These are phyloP conservation scores for Drosophila nigritarsus DNA, from an alignment of 2,888 invertebrate genomes.

Conservation along the genomic window DNA sequence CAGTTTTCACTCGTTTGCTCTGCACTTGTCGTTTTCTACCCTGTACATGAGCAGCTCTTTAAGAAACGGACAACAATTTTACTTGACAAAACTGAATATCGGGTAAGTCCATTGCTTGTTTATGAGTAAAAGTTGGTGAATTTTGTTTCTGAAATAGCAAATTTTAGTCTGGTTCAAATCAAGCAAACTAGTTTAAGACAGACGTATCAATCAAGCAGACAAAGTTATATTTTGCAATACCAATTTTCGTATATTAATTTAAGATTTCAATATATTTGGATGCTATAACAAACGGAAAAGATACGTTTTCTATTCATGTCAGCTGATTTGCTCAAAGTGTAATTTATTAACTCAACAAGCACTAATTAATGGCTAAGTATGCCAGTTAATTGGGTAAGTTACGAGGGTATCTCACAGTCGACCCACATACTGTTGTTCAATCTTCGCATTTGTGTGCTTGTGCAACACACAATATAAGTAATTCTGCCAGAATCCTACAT, in stretches of 20 bases:
- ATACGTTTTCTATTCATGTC: not conserved
- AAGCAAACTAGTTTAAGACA: not conserved
- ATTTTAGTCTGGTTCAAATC: not conserved
- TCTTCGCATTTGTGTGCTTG: constrained; percentile 20
- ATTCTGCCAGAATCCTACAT: constrained; percentile 72
- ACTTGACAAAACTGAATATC: no score
- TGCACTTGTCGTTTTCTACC: constrained; percentile 35
- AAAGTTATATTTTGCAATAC: not conserved
- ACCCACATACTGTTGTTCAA: not conserved
- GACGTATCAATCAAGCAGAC: not conserved
- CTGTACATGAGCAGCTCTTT: constrained; percentile 16
- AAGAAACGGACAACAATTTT: not conserved
- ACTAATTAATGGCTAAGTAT: not conserved
- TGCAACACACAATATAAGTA: constrained; percentile 69
- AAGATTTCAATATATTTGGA: not conserved
- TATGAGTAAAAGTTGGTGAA: not conserved
- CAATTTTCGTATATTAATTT: not conserved
- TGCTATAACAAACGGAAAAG: not conserved
- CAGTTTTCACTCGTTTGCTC: constrained; percentile 58
- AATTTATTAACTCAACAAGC: not conserved
- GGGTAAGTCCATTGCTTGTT: no score
- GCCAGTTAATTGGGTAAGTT: not conserved
- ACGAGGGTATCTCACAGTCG: constrained; percentile 29
- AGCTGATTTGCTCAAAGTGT: not conserved
- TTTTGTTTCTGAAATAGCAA: not conserved